Evolutionary conservation across 2,113 vertebrate genomes (phyloP).

Genomic region (Chrysochloris asiatica): DNA sequence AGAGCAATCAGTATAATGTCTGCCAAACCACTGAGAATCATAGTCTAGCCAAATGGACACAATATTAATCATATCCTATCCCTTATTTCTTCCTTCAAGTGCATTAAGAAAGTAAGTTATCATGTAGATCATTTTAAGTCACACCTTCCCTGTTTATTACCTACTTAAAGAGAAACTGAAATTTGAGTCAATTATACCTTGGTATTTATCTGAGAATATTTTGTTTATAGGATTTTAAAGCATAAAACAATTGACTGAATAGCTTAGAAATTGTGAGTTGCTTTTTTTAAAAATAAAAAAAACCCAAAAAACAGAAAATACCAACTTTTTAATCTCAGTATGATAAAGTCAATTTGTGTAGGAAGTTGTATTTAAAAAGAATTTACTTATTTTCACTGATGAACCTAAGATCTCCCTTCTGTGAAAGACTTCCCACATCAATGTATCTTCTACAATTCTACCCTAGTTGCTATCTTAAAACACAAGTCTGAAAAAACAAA

Average conservation of each 20-base stretch:
- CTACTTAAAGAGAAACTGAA: background rate
- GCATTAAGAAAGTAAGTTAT: background rate
- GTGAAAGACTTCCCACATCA: background rate
- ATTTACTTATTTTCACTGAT: background rate
- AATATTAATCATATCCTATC: background rate
- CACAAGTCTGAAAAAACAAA: background rate
- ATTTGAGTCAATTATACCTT: background rate
- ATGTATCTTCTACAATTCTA: background rate
- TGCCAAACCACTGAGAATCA: too few species aligned
- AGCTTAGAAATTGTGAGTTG: background rate
- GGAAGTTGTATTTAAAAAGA: slow-evolving; percentile 13
- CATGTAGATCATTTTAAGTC: background rate
- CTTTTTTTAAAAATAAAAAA: background rate
- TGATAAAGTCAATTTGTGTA: background rate
- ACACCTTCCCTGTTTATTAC: background rate
- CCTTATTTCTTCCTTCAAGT: background rate
- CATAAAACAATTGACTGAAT: background rate
- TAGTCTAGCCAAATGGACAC: too few species aligned
- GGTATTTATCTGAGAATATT: background rate
- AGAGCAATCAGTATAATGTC: too few species aligned
- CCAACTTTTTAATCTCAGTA: background rate
- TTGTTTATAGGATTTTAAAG: background rate
- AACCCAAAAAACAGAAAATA: too few species aligned
- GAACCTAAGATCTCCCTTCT: background rate
- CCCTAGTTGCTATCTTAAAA: background rate